Base-by-base conservation (phyloP, 2,797 vertebrate genomes). In the Thalassophryne amazonica region DNA sequence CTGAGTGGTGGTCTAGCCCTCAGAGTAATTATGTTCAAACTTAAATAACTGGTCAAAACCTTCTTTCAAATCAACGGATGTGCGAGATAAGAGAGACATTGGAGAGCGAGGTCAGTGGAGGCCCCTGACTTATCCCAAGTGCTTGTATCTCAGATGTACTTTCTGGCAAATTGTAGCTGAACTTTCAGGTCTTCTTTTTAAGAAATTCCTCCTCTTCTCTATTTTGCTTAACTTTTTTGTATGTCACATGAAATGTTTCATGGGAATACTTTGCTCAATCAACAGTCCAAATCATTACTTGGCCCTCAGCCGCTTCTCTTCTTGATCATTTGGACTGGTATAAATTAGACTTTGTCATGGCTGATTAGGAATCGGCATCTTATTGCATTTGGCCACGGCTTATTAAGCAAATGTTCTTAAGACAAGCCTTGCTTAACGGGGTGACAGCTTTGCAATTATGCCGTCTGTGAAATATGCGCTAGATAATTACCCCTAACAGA, bases 331-430 rank as follows among this genome's bases (percentile, higher is more conserved):
- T 82, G 72, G 76, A 67, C 61, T 57, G 55, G 73, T 76, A 82
- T 88, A 85, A 86, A 91, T 88, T 78, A 82, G 81, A 86, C 80
- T 90, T 87, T 81, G 86, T 90, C 80, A 86, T 78, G 88, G 84
- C 77, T 90, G 88, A 91, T 89, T 89, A 85, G 82, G 77, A 89
- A 85, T 87, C 80, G 86, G 88, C 86, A 87, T 85, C 85, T 86
- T 85, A 90, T 90, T 89, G 88, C 87, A 87, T 90, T 89, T 90
- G 84, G 63, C 60, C 81, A 90, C 29, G 88, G 85, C 80, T 89
- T 89, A 90, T 91, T 91, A 90, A 86, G 80, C 86, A 86, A 85
- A 89, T 77, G 83, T 84, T 90, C 86, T 84, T 83, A 88, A 86
- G 86, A 82, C 78, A 84, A 79, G 87, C 81, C 81, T 88, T 85